Percentiles rank a stretch among this genome's conserved stretches.
phyloP scores from a whole-genome alignment of 1,140 invertebrate genomes.

The Luehdorfia chinensis region DNA sequence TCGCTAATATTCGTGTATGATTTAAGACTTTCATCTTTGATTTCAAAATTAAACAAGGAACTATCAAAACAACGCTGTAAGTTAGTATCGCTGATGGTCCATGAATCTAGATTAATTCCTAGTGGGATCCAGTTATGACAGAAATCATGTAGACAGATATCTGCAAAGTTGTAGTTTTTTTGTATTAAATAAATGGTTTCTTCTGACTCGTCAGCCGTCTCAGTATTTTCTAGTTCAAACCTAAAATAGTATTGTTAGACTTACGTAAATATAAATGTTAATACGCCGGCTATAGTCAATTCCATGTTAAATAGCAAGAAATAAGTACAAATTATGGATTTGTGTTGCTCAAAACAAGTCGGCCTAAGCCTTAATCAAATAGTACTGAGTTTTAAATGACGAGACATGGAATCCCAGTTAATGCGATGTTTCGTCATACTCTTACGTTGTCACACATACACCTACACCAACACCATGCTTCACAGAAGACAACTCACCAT shows the following conservation, averaged over 20 bases:
- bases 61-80: slow-evolving; percentile 30
- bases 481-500: too few relatives aligned
- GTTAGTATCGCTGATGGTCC: slow-evolving; percentile 43
- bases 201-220: slow-evolving; percentile 25
- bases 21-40: slow-evolving; percentile 38
- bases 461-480: too few relatives aligned
- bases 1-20: slow-evolving; percentile 51
- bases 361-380: too few relatives aligned
- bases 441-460: too few relatives aligned
- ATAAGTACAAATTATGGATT: background rate
- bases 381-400: too few relatives aligned
- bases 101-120: slow-evolving; percentile 40
- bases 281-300: background rate
- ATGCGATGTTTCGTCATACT: too few relatives aligned
- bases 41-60: slow-evolving; percentile 30
- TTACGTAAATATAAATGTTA: background rate
- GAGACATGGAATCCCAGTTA: too few relatives aligned
- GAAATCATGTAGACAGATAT: slow-evolving; percentile 51
- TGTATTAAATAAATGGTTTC: slow-evolving; percentile 1
- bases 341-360: too few relatives aligned
- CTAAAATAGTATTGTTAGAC: slow-evolving; percentile 3
- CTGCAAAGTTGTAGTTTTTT: slow-evolving; percentile 51
- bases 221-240: background rate
- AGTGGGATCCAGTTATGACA: slow-evolving; percentile 41
- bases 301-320: background rate